Evolutionary conservation across 2,113 vertebrate species (phyloP), one percentile per base, ranked within the genome.

Genomic region (Junco hyemalis): DNA sequence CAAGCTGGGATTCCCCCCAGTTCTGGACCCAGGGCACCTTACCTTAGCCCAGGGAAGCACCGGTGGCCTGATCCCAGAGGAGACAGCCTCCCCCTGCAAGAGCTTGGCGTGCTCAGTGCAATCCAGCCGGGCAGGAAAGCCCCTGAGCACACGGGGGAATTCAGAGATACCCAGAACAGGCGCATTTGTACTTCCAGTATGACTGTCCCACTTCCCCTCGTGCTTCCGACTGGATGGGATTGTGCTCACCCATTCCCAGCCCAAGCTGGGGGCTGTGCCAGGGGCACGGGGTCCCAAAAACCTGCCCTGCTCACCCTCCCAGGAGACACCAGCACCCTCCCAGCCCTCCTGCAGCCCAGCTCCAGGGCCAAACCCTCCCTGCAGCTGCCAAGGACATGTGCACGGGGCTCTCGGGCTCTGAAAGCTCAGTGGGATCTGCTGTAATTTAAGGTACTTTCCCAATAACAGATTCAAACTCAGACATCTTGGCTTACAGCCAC

Each of bases 361-460:
- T 19, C 2, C 0, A 24, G 64, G 53, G 60, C 4, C 51, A 63
- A 95, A 60, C 16, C 36, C 53, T 40, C 21, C 61, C 92, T 20
- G 38, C 35, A 47, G 70, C 57, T 51, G 59, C 86, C 54, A 14
- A 28, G 51, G 54, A 38, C 12, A 3, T 0, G 0, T 3, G 28
- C 35, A 40, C 0, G 0, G 28, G 21, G 57, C 25, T 74, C 61
- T 38, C 12, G 1, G 54, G 54, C 56, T 81, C 51, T 35, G 22
- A 44, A 80, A 78, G 53, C 38, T 85, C 24, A 0, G 20, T 6
- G 14, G 63, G 65, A 85, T 72, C 74, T 9, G 59, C 31, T 73
- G 79, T 60, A 93, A 56, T 84, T 81, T 45, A 66, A 66, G 92
- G 91, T 81, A 80, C 86, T 90, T 96, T 95, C 95, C 91, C 60